Percentiles rank a stretch among this genome's conserved stretches.
phyloP scores from a whole-genome alignment of 2,113 vertebrate genomes.

The Dicaeum eximium region DNA sequence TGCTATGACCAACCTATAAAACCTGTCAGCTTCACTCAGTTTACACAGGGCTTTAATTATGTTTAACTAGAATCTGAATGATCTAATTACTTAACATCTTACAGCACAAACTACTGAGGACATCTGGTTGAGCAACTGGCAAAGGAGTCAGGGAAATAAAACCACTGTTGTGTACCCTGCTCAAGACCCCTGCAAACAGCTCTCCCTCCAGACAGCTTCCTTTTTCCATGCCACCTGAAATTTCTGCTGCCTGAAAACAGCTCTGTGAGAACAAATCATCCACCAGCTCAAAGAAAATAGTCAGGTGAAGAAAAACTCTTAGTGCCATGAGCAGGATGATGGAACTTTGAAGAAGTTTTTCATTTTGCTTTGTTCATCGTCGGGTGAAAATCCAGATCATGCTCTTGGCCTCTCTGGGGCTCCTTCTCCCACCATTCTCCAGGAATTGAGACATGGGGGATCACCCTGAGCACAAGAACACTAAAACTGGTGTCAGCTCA shows the following conservation, averaged over 20 bases:
- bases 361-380: background rate
- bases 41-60: constrained; percentile 65
- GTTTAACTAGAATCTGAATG: constrained; percentile 62
- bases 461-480: rapidly evolving
- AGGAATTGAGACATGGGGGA: rapidly evolving
- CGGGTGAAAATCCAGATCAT: rapidly evolving
- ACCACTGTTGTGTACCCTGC: background rate
- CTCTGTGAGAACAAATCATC: background rate
- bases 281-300: background rate
- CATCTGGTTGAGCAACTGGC: constrained; percentile 54
- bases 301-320: background rate
- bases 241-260: background rate
- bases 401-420: background rate
- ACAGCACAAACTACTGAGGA: constrained; percentile 49
- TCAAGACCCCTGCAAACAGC: background rate
- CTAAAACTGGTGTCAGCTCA: background rate
- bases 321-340: background rate
- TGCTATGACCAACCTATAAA: constrained; percentile 62
- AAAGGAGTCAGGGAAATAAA: background rate
- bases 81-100: constrained; percentile 67
- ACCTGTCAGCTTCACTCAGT: constrained; percentile 64
- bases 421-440: background rate
- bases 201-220: background rate
- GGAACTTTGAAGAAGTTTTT: background rate
- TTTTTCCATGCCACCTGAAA: background rate